A percentile compares a stretch with the other conserved stretches of the same genome.
Conservation (phyloP, 2,888 invertebrate species). For the Cephus pulcher region DNA sequence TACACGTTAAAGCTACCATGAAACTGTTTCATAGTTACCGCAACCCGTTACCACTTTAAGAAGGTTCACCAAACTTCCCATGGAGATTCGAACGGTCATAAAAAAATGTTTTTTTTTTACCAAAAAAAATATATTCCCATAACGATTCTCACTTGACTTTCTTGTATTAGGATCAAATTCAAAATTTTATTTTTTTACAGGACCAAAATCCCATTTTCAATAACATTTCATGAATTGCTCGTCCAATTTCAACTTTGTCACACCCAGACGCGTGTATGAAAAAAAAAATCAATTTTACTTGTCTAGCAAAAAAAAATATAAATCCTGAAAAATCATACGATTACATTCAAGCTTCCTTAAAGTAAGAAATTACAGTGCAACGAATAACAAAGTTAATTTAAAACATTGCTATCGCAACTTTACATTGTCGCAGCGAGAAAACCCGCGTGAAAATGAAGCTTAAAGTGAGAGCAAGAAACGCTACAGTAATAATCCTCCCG, state of each 20-base stretch:
- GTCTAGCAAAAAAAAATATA: neutral
- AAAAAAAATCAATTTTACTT: neutral
- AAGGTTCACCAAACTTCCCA: neutral
- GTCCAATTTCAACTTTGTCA: neutral
- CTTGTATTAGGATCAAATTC: neutral
- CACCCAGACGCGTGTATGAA: neutral
- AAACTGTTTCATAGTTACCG: too few species aligned
- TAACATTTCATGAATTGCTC: neutral
- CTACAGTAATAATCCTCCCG: neutral
- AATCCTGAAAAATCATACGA: neutral
- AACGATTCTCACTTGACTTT: neutral
- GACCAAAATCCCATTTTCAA: neutral
- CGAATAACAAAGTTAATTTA: neutral
- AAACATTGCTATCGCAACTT: neutral
- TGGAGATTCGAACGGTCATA: neutral
- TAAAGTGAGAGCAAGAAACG: neutral
- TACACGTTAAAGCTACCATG: too few species aligned
- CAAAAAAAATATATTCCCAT: neutral
- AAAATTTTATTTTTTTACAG: neutral
- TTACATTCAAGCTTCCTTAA: neutral
- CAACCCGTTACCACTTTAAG: too few species aligned
- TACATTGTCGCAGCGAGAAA: neutral
- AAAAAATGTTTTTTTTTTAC: neutral
- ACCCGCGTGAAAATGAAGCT: neutral
- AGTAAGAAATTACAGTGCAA: neutral